Conservation (phyloP, 2,113 vertebrate species). For the Parus major region DNA sequence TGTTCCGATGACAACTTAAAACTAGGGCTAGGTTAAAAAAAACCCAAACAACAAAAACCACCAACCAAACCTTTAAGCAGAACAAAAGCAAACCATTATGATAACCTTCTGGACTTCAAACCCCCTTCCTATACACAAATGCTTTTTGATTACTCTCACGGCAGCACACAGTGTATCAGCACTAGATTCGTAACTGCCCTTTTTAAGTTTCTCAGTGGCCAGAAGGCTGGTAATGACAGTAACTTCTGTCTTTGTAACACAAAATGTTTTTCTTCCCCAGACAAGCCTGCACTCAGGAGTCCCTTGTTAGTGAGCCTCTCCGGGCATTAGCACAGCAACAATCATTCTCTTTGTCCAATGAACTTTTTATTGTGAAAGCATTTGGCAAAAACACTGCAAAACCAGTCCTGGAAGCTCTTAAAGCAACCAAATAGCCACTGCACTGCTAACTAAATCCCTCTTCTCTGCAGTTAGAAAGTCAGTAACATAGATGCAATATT, state of each 20-base stretch:
- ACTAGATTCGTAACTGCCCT: background rate
- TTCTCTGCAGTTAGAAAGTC: background rate
- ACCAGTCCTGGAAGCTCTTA: background rate
- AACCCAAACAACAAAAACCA: accelerated
- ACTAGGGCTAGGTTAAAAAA: background rate
- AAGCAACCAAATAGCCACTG: background rate
- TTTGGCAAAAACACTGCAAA: slow-evolving; percentile 37
- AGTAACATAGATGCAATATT: background rate
- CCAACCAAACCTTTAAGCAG: background rate
- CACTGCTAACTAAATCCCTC: background rate
- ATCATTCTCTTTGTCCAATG: slow-evolving; percentile 28
- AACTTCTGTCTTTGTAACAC: background rate
- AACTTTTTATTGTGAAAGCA: slow-evolving; percentile 6
- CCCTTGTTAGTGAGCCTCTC: background rate
- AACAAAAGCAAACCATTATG: background rate
- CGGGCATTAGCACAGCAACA: slow-evolving; percentile 1
- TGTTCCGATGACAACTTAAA: background rate
- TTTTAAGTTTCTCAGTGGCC: background rate
- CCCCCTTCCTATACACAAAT: background rate
- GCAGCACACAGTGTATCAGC: background rate
- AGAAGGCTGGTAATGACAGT: background rate
- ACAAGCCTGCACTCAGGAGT: background rate
- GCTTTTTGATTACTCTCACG: background rate
- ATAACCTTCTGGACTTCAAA: background rate
- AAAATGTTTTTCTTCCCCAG: background rate